Percentiles rank a stretch among this genome's conserved stretches.
These are phyloP conservation scores for Tetranychus cinnabarinus DNA, from an alignment of 1,140 invertebrate genomes.

Conservation along the genomic window DNA sequence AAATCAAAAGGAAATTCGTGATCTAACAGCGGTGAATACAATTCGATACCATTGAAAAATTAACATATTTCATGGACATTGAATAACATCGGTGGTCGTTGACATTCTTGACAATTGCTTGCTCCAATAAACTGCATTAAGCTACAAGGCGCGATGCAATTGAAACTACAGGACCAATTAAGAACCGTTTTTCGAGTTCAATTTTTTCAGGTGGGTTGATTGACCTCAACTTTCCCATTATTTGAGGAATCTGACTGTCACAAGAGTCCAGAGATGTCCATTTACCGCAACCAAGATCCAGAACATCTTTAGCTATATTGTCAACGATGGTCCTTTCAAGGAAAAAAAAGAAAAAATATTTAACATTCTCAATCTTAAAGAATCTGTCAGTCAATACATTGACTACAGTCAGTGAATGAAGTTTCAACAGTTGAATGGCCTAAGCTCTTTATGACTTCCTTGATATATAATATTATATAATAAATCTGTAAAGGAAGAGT, in stretches of 20 bases:
- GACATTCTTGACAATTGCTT: too few species aligned
- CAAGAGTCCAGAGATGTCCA: background rate
- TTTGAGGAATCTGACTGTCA: background rate
- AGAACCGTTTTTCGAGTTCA: background rate
- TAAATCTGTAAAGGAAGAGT: too few species aligned
- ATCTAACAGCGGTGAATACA: too few species aligned
- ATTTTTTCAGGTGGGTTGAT: background rate
- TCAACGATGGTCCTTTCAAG: background rate
- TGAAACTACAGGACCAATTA: background rate
- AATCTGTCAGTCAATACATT: background rate
- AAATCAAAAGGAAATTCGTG: too few species aligned
- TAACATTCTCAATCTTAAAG: background rate
- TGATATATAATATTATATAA: too few species aligned
- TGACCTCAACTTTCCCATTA: background rate
- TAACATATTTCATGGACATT: too few species aligned
- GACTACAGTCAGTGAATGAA: too few species aligned
- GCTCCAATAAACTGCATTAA: too few species aligned
- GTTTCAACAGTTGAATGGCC: too few species aligned
- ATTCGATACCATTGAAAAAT: too few species aligned
- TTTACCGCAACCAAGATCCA: background rate
- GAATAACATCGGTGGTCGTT: too few species aligned
- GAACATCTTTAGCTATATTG: background rate
- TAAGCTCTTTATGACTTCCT: too few species aligned
- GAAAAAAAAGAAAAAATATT: background rate
- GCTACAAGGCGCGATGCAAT: background rate